Evolutionary conservation across 2,113 vertebrate species (phyloP).

Genomic region (Tragelaphus scriptus): DNA sequence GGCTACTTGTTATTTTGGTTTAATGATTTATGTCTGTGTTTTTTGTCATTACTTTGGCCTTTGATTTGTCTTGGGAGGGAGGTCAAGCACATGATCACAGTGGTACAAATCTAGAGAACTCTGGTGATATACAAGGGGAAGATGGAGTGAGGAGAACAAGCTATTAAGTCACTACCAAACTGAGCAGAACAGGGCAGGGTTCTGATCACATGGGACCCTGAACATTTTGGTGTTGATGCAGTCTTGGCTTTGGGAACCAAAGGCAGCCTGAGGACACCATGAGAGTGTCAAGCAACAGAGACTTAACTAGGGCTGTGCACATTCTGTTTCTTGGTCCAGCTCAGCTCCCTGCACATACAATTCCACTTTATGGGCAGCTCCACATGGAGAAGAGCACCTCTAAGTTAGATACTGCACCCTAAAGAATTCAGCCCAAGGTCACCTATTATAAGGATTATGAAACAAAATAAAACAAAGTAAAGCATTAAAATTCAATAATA

Average conservation of each 20-base stretch:
- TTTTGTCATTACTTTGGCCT: not conserved
- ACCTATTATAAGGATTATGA: not conserved
- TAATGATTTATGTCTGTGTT: not conserved
- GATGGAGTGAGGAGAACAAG: not conserved
- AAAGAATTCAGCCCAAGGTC: not conserved
- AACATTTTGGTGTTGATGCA: not conserved
- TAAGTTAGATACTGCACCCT: not conserved
- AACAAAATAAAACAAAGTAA: not conserved
- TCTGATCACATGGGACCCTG: not conserved
- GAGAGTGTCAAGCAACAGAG: not conserved
- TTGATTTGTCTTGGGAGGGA: not conserved
- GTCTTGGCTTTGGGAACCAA: not conserved
- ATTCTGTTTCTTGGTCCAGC: not conserved
- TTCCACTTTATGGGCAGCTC: not conserved
- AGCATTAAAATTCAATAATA: not conserved
- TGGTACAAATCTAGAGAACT: not conserved
- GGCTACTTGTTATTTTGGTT: not conserved
- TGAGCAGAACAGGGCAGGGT: not conserved
- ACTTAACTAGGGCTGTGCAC: rapidly evolving
- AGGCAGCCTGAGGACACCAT: not conserved
- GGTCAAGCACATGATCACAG: not conserved
- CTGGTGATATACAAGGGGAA: not conserved
- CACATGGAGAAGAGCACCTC: not conserved
- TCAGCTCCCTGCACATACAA: not conserved
- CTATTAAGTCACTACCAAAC: not conserved